Evolutionary conservation across 2,888 invertebrate species (phyloP), one percentile per base, ranked within the genome.

Genomic region (Metopia argyrocephala): DNA sequence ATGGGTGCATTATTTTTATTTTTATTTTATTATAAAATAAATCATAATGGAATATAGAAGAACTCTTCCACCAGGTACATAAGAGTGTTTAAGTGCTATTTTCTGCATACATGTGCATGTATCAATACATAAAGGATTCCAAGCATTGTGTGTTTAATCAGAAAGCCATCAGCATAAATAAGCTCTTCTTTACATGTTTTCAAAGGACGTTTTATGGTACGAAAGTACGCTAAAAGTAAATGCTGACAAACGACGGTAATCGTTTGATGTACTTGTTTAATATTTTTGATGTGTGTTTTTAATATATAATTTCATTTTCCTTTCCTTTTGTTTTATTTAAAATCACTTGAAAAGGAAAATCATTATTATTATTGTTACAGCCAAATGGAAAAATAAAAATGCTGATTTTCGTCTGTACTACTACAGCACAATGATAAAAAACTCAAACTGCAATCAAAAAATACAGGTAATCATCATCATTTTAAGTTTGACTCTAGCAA

Each of bases 401-500:
- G 52, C 69, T 69, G 62, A 48, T 54, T 76, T 62, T 25, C 27
- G 65, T 23, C 18, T 61, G 38, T 52, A 38, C 52, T 65, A 21
- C 79, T 59, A 50, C 38, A 76, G 48, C 46, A 46, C 25, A 54
- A 68, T 21, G 5, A 31, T 6, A 6, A 31, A 9, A 5, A 50
- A 25, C 7, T 21, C n/a, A 66, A 25, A 31, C n/a, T 45, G 59
- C 54, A 57, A 70, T 61, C 75, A 61, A 48, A n/a, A 65, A 70
- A 76, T 71, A 62, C 76, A 80, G 79, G 80, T 80, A 80, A 80
- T 80, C 71, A 73, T 73, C 64, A 50, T 64, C 80, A 66, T 70
- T 50, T 59, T 62, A 48, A 50, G 71, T 71, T 68, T 66, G 50
- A 68, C 65, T 50, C 71, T 71, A 68, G 76, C 76, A 80, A 80